Conservation (phyloP, 2,888 invertebrate genomes). For the Lordiphosa andalusiaca region DNA sequence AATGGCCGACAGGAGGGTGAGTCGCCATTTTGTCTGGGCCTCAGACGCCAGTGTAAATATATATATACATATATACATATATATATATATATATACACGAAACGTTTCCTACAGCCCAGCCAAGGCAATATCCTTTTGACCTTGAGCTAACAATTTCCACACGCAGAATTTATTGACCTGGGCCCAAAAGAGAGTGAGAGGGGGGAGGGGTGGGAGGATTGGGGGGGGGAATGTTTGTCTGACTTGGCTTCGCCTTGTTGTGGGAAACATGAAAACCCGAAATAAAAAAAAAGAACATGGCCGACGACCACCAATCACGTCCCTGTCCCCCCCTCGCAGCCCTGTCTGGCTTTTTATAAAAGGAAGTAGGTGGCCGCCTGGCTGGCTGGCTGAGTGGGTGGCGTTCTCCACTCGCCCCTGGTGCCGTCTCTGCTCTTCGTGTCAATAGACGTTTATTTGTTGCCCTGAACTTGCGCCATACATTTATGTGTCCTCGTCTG, state of each 20-base stretch:
- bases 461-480: slow-evolving; percentile 20
- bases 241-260: slow-evolving; percentile 43
- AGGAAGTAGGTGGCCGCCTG: slow-evolving; percentile 63
- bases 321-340: slow-evolving; percentile 33
- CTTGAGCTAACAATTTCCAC: slow-evolving; percentile 78
- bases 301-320: slow-evolving; percentile 17
- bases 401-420: not conserved
- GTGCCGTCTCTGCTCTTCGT: slow-evolving; percentile 35
- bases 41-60: slow-evolving; percentile 27
- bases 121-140: slow-evolving; percentile 80
- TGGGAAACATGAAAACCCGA: slow-evolving; percentile 50
- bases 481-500: slow-evolving; percentile 78
- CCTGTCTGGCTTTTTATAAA: slow-evolving; percentile 58
- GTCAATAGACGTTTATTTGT: slow-evolving; percentile 58
- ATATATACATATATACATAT: too few species aligned
- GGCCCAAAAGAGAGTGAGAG: too few species aligned
- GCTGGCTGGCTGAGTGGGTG: slow-evolving; percentile 4
- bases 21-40: slow-evolving; percentile 62
- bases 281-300: slow-evolving; percentile 31
- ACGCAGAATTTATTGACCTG: slow-evolving; percentile 80
- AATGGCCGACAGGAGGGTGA: slow-evolving; percentile 44
- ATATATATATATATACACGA: slow-evolving; percentile 14
- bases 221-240: slow-evolving; percentile 26
- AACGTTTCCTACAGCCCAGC: slow-evolving; percentile 56
- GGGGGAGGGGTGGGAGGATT: slow-evolving; percentile 4